Conservation (phyloP, 1,140 invertebrate species). For the Macrosteles quadrilineatus region DNA sequence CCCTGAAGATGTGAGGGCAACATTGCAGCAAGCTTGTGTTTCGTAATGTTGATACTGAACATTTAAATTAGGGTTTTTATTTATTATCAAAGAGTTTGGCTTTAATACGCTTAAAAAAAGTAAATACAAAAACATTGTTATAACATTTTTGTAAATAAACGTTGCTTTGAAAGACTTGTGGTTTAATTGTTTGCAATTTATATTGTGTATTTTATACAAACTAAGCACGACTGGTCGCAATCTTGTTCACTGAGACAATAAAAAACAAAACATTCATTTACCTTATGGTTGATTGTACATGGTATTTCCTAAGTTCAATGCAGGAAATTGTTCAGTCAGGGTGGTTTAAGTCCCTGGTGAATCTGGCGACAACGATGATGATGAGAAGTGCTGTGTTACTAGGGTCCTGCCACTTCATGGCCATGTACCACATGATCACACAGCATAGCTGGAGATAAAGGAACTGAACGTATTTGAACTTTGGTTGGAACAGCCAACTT, state of each 20-base stretch:
- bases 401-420: conserved; percentile 7
- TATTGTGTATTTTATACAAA: too few species aligned
- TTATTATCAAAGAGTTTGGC: too few species aligned
- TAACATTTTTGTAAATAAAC: too few species aligned
- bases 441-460: background rate
- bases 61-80: too few species aligned
- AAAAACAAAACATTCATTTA: too few species aligned
- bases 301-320: conserved; percentile 11
- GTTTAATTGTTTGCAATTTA: too few species aligned
- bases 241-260: too few species aligned
- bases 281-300: background rate
- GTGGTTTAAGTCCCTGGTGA: background rate
- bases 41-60: background rate
- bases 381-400: background rate
- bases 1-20: conserved; percentile 48
- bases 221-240: too few species aligned
- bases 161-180: too few species aligned
- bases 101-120: too few species aligned
- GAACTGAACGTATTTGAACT: background rate
- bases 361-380: background rate
- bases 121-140: too few species aligned
- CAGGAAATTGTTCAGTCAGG: conserved; percentile 11
- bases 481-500: conserved; percentile 10
- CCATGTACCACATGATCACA: conserved; percentile 23
- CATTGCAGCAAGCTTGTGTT: conserved; percentile 43